Evolutionary conservation across 2,113 vertebrate species (phyloP).

Genomic region (Synodontis membranacea): DNA sequence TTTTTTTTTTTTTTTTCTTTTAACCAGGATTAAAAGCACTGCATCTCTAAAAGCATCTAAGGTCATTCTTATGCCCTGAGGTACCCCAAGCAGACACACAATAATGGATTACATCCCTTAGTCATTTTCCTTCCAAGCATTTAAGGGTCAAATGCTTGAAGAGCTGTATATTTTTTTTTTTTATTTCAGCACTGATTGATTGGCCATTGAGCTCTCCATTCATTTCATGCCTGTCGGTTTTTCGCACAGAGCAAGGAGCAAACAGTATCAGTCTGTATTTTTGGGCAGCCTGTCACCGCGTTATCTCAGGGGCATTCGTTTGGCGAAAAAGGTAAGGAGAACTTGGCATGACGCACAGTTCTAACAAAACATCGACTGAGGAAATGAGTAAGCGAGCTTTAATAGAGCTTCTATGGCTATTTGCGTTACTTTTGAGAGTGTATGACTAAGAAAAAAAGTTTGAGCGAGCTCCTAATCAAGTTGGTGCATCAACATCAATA

Average conservation of each 20-base stretch:
- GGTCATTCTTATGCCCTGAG: conserved; percentile 44
- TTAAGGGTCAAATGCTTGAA: conserved; percentile 52
- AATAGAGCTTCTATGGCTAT: neutral
- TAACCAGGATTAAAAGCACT: neutral
- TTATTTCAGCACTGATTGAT: conserved; percentile 54
- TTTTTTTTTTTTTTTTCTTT: too few relatives aligned
- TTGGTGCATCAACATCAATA: conserved; percentile 15
- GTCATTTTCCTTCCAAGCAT: conserved; percentile 51
- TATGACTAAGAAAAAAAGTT: neutral
- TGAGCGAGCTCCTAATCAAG: conserved; percentile 17
- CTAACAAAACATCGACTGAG: neutral
- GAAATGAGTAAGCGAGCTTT: neutral
- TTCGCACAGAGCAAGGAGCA: conserved; percentile 46
- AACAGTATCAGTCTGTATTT: conserved; percentile 48
- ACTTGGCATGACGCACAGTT: neutral
- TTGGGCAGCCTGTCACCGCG: conserved; percentile 33
- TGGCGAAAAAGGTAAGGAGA: conserved; percentile 30
- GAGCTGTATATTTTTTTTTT: conserved; percentile 54
- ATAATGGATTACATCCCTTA: conserved; percentile 36
- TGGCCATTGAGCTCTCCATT: conserved; percentile 51
- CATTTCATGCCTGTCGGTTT: conserved; percentile 56
- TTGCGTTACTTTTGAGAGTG: neutral
- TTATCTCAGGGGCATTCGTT: conserved; percentile 34
- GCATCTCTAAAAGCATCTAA: neutral
- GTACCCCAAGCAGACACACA: conserved; percentile 33